Evolutionary conservation across 1,140 invertebrate genomes (phyloP).

Genomic region (Zophobas morio): DNA sequence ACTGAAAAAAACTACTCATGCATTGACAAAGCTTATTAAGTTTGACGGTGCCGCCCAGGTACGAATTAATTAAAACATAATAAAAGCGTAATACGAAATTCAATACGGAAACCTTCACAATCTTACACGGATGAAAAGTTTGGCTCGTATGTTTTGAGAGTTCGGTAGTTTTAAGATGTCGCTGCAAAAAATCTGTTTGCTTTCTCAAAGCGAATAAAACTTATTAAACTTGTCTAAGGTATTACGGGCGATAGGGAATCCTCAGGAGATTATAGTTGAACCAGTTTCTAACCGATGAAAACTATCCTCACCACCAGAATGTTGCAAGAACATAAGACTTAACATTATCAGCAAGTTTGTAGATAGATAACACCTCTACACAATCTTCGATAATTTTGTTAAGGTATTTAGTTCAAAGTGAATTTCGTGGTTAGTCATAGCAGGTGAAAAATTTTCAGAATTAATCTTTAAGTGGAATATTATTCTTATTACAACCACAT

Average conservation of each 20-base stretch:
- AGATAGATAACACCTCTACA: too few species aligned
- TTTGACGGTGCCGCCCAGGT: conserved; percentile 1
- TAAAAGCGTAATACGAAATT: conserved; percentile 3
- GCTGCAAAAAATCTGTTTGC: too few species aligned
- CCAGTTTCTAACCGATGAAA: too few species aligned
- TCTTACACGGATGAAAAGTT: not conserved
- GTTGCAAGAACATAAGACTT: too few species aligned
- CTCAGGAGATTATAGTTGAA: too few species aligned
- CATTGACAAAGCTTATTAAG: conserved; percentile 9
- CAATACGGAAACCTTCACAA: not conserved
- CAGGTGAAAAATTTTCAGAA: too few species aligned
- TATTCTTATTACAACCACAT: not conserved
- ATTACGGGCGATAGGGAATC: not conserved
- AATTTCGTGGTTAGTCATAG: too few species aligned
- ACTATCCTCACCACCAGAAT: too few species aligned
- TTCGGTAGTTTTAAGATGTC: not conserved
- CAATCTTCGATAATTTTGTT: too few species aligned
- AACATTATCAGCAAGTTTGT: too few species aligned
- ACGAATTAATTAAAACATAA: conserved; percentile 10
- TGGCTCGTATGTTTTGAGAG: not conserved
- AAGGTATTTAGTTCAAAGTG: not conserved
- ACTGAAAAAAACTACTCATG: not conserved
- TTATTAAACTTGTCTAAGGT: not conserved
- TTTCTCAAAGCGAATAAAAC: not conserved
- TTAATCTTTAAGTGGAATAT: not conserved